Base-by-base conservation (phyloP, 1,140 invertebrate species). In the Adoxophyes honmai region DNA sequence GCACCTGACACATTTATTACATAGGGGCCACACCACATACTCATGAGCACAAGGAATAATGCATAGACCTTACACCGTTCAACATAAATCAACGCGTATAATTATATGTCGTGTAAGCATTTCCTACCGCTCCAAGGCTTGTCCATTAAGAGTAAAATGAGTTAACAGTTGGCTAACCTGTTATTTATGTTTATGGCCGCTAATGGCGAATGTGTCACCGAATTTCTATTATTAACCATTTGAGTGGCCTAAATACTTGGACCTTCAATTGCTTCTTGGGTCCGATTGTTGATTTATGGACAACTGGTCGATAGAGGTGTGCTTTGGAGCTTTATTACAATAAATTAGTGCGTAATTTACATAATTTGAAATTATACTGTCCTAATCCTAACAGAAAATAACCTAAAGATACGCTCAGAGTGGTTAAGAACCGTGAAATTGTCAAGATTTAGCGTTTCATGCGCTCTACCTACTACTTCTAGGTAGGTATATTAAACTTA, bases 321-420 rank as follows among this genome's bases (percentile, higher is more conserved):
- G 21, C 2, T 28, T 28, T 28, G 6, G 21, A 28, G 6, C 48
- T 64, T 63, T 60, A 60, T 48, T 38, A 64, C 62, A 64, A 60
- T 59, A n/a, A n/a, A n/a, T n/a, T n/a, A n/a, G n/a, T n/a, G n/a
- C n/a, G n/a, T n/a, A n/a, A n/a, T n/a, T n/a, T n/a, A n/a, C n/a
- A n/a, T n/a, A n/a, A n/a, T n/a, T n/a, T n/a, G n/a, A n/a, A n/a
- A n/a, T n/a, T n/a, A n/a, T n/a, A n/a, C n/a, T n/a, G n/a, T n/a
- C n/a, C n/a, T n/a, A n/a, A n/a, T n/a, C n/a, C n/a, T n/a, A n/a
- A n/a, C n/a, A n/a, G n/a, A n/a, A n/a, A n/a, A n/a, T n/a, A n/a
- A n/a, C n/a, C n/a, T n/a, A n/a, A n/a, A n/a, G n/a, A n/a, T n/a
- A n/a, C n/a, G n/a, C n/a, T n/a, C n/a, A n/a, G n/a, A n/a, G n/a